Conservation (phyloP, 2,113 vertebrate genomes). For the Vombatus ursinus region DNA sequence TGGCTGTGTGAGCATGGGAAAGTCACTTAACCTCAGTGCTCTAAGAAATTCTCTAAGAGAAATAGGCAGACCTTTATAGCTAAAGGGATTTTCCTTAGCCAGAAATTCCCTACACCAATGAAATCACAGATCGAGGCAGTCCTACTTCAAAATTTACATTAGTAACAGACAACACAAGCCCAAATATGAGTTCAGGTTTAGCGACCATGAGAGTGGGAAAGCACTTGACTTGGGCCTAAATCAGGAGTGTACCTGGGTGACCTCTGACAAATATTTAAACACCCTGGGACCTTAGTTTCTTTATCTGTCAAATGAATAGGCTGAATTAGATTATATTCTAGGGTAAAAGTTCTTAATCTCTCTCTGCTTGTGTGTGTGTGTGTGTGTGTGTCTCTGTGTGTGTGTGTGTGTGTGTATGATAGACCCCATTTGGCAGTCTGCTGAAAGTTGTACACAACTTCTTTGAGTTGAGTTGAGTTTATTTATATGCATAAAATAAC, state of each 20-base stretch:
- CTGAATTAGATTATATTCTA: background rate
- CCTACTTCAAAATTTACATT: background rate
- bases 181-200: background rate
- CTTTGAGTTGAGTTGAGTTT: too few relatives aligned
- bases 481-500: background rate
- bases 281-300: background rate
- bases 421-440: background rate
- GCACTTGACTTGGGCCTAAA: background rate
- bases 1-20: background rate
- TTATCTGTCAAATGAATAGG: background rate
- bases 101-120: background rate
- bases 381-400: background rate
- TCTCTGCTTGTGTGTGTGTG: background rate
- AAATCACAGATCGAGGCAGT: background rate
- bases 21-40: background rate
- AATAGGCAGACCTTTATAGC: background rate
- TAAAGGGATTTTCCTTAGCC: background rate
- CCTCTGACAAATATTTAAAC: background rate
- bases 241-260: background rate
- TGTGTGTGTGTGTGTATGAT: background rate
- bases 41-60: background rate
- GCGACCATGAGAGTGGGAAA: background rate
- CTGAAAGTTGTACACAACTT: background rate
- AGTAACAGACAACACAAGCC: background rate
- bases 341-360: background rate